These are phyloP conservation scores for Adelognathus sp. DNA, from an alignment of 2,888 invertebrate genomes.

Conservation along the genomic window DNA sequence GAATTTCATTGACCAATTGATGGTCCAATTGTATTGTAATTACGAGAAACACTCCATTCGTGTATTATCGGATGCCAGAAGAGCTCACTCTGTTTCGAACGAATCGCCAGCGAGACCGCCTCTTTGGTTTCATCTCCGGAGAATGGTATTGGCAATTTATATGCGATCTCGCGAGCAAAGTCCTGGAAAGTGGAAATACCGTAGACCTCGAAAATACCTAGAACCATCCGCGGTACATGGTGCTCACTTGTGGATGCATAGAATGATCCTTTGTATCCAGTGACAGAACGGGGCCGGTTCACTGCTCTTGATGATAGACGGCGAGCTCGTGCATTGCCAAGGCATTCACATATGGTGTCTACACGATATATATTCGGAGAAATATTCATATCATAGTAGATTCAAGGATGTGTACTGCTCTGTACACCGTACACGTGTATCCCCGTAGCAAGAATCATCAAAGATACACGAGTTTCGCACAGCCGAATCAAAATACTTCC, in stretches of 20 bases:
- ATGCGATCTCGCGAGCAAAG: not conserved
- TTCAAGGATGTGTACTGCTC: not conserved
- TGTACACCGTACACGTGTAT: no score
- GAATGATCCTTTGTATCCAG: conserved; percentile 47
- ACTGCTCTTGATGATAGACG: conserved; percentile 1
- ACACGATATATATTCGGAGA: not conserved
- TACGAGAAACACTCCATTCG: not conserved
- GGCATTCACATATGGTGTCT: not conserved
- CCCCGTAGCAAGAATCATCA: no score
- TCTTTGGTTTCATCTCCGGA: conserved; percentile 5
- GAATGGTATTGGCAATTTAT: conserved; percentile 42
- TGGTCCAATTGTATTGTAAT: not conserved
- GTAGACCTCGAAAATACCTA: not conserved
- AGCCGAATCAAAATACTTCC: no score
- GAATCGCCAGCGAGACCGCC: not conserved
- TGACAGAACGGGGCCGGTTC: not conserved
- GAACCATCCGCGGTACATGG: conserved; percentile 22
- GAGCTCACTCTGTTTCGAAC: not conserved
- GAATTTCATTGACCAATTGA: not conserved
- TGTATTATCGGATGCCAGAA: not conserved
- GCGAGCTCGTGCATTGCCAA: not conserved
- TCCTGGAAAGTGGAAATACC: conserved; percentile 14
- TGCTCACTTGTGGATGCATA: conserved; percentile 50
- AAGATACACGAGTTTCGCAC: no score
- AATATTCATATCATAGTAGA: not conserved